Evolutionary conservation across 2,113 vertebrate species (phyloP), one percentile per base, ranked within the genome.

Genomic region (Gasterosteus aculeatus): DNA sequence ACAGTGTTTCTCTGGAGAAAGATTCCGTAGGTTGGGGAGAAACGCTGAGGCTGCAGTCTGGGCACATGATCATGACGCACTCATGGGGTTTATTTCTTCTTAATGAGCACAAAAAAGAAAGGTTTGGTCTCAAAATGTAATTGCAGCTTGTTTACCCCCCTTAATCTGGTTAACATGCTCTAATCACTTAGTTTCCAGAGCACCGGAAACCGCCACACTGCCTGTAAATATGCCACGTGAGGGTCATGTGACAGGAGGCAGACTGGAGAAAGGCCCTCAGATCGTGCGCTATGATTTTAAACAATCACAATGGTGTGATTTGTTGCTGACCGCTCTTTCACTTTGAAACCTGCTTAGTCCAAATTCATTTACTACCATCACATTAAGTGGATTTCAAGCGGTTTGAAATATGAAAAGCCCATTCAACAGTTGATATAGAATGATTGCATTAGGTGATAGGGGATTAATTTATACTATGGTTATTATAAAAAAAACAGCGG

Each of bases 31-130:
- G 51, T 54, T 29, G 22, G 38, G 7, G 66, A 75, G 54, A 91
- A 92, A 42, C 91, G 91, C 92, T 91, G 89, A 91, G 73, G n/a
- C 79, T 75, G 91, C 90, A 89, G 60, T 82, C 62, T 77, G 65
- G 75, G 91, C 90, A 91, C 90, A 90, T 78, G 83, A 33, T 66
- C 53, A 51, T 77, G 64, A 74, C 72, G 59, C 51, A 33, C 44
- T 70, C 46, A 2, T 46, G 6, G 35, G 57, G 22, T 46, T 77
- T 62, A 54, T 75, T 80, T 80, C 66, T 16, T 18, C 16, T 12
- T 60, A 58, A 63, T 69, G 19, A 46, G 29, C 58, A 44, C 2
- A 64, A 61, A 49, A n/a, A 2, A 15, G 2, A 9, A 18, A n/a
- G 31, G n/a, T 19, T 56, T 19, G 64, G 29, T 44, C 6, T 79